Evolutionary conservation across 1,140 invertebrate species (phyloP).

Genomic region (Teleopsis dalmanni): DNA sequence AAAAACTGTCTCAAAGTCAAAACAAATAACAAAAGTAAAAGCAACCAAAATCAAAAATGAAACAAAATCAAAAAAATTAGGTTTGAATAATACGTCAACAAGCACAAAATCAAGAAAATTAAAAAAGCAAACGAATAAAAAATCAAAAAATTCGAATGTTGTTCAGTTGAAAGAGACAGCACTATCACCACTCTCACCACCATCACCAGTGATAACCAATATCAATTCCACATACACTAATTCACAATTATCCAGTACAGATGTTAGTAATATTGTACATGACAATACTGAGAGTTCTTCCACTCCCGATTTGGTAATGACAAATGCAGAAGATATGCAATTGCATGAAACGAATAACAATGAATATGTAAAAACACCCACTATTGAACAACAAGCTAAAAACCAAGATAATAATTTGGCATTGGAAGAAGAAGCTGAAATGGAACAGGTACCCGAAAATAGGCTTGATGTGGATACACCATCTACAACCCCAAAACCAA

Average conservation of each 20-base stretch:
- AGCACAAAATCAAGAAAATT: not conserved
- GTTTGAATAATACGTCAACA: not conserved
- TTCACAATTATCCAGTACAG: no score
- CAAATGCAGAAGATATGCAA: not conserved
- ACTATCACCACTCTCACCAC: no score
- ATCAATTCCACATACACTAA: no score
- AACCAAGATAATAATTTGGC: not conserved
- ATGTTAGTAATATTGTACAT: no score
- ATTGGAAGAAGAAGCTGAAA: not conserved
- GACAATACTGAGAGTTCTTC: not conserved
- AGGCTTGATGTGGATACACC: not conserved
- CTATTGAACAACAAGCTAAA: not conserved
- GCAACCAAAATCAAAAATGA: not conserved
- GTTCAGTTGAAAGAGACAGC: no score
- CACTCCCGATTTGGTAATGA: not conserved
- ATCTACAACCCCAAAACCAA: conserved; percentile 23
- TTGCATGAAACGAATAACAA: conserved; percentile 33
- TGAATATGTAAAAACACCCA: conserved; percentile 22
- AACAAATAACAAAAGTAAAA: not conserved
- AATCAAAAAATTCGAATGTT: no score
- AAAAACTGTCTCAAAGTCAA: not conserved
- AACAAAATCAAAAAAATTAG: not conserved
- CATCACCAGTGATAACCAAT: no score
- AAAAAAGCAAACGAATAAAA: no score
- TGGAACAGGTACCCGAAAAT: not conserved